These are phyloP conservation scores for Papilio elwesi DNA, from an alignment of 2,888 invertebrate genomes.

Conservation along the genomic window DNA sequence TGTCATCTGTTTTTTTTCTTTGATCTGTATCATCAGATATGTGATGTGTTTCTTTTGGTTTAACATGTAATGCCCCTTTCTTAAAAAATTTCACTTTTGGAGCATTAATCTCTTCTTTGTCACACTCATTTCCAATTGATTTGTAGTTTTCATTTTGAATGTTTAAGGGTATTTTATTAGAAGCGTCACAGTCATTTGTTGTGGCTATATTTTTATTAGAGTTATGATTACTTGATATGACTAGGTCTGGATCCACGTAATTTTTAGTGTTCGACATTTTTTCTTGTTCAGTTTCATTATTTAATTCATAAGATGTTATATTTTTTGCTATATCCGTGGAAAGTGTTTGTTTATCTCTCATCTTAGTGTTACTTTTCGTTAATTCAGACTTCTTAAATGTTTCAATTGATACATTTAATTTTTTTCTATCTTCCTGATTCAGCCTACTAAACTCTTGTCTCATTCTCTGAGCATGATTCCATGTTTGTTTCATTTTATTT, in stretches of 20 bases:
- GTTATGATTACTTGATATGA: neutral
- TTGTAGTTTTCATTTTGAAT: constrained; percentile 8
- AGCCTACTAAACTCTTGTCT: constrained; percentile 76
- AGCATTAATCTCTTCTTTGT: constrained; percentile 32
- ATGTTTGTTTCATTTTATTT: constrained; percentile 63
- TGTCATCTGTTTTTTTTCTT: constrained; percentile 59
- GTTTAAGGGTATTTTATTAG: neutral
- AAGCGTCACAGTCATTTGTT: neutral
- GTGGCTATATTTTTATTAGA: neutral
- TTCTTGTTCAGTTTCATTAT: neutral
- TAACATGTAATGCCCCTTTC: constrained; percentile 55
- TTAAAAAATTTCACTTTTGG: constrained; percentile 62
- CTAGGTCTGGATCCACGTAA: neutral
- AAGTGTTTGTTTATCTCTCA: constrained; percentile 17
- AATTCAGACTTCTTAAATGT: constrained; percentile 69
- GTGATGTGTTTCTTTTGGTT: constrained; percentile 36
- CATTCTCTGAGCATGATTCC: constrained; percentile 77
- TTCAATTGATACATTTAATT: constrained; percentile 78
- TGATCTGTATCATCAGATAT: constrained; percentile 47
- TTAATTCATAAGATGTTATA: neutral
- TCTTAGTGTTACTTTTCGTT: constrained; percentile 47
- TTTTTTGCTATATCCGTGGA: neutral
- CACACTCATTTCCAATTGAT: constrained; percentile 24
- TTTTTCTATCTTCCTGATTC: constrained; percentile 68
- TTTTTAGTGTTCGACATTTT: neutral